Evolutionary conservation across 2,888 invertebrate genomes (phyloP).

Genomic region (Gandaritis pyraliata): DNA sequence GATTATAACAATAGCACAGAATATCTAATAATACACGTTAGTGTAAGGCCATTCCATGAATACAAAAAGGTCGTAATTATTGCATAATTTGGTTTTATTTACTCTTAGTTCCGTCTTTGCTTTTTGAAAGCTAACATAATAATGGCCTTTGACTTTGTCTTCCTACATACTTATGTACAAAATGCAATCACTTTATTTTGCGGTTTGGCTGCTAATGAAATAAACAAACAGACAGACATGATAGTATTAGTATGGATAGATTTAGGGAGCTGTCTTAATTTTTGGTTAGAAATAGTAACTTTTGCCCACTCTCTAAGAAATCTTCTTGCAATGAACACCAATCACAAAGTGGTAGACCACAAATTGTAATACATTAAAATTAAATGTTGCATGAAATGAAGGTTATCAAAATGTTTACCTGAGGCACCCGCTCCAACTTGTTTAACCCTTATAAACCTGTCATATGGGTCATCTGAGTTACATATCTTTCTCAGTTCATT

Average conservation of each 20-base stretch:
- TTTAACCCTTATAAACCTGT: slow-evolving; percentile 91
- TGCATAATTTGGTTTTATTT: neutral
- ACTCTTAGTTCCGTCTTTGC: neutral
- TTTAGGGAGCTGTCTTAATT: too few species aligned
- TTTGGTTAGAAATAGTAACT: too few species aligned
- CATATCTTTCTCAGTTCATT: slow-evolving; percentile 91
- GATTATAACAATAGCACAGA: slow-evolving; percentile 23
- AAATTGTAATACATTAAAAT: neutral
- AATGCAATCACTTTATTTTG: too few species aligned
- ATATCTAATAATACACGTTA: too few species aligned
- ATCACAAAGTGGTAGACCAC: neutral
- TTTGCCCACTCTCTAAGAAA: too few species aligned
- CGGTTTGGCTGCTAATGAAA: too few species aligned
- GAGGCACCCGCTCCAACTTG: slow-evolving; percentile 97
- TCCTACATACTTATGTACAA: too few species aligned
- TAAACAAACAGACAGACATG: too few species aligned
- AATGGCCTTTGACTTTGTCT: too few species aligned
- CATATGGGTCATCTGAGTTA: slow-evolving; percentile 91
- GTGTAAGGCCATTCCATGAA: neutral
- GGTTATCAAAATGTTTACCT: slow-evolving; percentile 54
- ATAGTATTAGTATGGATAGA: too few species aligned
- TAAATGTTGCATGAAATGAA: neutral
- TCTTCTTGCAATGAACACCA: too few species aligned
- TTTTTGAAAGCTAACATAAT: too few species aligned
- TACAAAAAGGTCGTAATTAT: neutral